Base-by-base conservation (phyloP, 2,113 vertebrate genomes). In the Natator depressus region DNA sequence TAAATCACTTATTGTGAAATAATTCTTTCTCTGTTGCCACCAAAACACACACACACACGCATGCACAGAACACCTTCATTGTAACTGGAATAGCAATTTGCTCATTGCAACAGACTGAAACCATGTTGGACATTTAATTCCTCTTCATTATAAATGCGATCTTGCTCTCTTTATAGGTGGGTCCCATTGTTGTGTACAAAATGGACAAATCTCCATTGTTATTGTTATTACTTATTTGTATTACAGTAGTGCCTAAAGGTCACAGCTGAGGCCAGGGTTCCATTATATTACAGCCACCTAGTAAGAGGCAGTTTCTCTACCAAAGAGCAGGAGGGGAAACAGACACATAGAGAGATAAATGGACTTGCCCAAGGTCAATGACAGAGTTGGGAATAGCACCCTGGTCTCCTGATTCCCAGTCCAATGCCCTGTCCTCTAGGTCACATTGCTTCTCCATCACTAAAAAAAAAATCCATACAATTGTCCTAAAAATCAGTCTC, bases 51-150 rank as follows among this genome's bases (percentile, higher is more conserved):
- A 31, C 59, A 62, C 59, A 31, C 25, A 62, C 19, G 3, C 17
- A 53, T 2, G 47, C 47, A 49, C 47, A 49, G 47, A 4, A 29
- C 55, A 59, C 86, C 46, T 50, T 81, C 49, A 5, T 10, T 79
- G 91, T 25, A 78, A 94, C 5, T n/a, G 35, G 49, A 94, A 89
- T 87, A 95, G 87, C 62, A 89, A 69, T 13, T 87, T 46, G 13
- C 2, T 75, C 91, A 47, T 90, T 88, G 47, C 19, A 59, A 42
- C 29, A 42, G 51, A 89, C 49, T 91, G 86, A 53, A 46, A 88
- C 93, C 90, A 91, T 90, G 91, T 5, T 38, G 87, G 88, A 49
- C 4, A 1, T 69, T 89, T 80, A 87, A 94, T 90, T 93, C 38
- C 20, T 94, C 47, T 86, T 94, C 42, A 24, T 3, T 87, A 42